These are phyloP conservation scores for Stenoptilia bipunctidactyla DNA, from an alignment of 2,888 invertebrate species.

Conservation along the genomic window DNA sequence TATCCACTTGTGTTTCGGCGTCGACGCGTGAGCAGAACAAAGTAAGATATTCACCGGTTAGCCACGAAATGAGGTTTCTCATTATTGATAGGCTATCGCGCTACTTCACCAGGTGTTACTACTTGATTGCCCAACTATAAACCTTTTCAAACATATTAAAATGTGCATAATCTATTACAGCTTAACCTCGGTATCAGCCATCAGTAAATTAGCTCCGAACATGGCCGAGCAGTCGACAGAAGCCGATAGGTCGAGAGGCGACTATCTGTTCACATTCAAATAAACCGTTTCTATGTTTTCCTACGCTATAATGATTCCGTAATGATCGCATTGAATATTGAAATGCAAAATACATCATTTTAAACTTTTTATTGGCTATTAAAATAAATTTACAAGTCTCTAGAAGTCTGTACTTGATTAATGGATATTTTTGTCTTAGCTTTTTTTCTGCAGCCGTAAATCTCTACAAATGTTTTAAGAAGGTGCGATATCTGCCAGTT, in stretches of 20 bases:
- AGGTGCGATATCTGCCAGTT: background rate
- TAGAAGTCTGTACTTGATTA: no score
- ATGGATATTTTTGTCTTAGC: no score
- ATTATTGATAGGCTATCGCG: background rate
- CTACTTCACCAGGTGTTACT: background rate
- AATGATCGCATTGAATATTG: background rate
- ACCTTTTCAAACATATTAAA: conserved; percentile 24
- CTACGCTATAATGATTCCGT: background rate
- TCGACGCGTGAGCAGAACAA: conserved; percentile 35
- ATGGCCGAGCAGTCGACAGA: conserved; percentile 21
- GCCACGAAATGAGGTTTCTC: conserved; percentile 29
- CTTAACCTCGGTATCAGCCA: conserved; percentile 23
- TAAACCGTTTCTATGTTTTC: background rate
- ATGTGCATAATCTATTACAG: conserved; percentile 41
- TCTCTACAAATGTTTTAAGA: background rate
- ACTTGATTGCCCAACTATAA: background rate
- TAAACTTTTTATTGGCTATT: no score
- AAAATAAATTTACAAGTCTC: background rate
- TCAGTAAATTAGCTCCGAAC: conserved; percentile 29
- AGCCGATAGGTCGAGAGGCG: conserved; percentile 17
- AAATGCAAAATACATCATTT: background rate
- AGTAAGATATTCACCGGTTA: conserved; percentile 35
- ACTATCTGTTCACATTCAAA: background rate
- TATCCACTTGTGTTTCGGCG: conserved; percentile 34
- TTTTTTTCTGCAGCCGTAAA: no score